Evolutionary conservation across 2,113 vertebrate genomes (phyloP).

Genomic region (Neotoma lepida): DNA sequence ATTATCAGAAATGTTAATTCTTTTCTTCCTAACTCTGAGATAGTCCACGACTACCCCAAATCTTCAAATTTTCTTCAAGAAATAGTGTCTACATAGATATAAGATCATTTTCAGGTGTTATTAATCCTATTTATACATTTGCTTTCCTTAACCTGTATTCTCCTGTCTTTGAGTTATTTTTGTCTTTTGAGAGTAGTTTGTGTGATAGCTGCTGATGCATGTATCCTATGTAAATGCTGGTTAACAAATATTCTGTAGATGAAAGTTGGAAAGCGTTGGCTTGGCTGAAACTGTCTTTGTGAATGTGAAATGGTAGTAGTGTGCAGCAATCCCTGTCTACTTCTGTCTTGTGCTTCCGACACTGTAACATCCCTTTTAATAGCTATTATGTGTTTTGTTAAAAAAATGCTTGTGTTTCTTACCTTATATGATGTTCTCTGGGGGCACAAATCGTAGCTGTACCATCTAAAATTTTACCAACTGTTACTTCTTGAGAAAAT

Average conservation of each 20-base stretch:
- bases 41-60: conserved; percentile 12
- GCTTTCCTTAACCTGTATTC: conserved; percentile 43
- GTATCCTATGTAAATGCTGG: background rate
- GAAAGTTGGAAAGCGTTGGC: conserved; percentile 6
- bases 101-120: background rate
- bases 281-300: background rate
- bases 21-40: conserved; percentile 32
- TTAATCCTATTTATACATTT: conserved; percentile 18
- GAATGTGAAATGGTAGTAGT: background rate
- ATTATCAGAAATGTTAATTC: conserved; percentile 28
- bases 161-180: conserved; percentile 15
- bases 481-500: background rate
- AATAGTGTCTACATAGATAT: background rate
- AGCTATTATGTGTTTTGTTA: conserved; percentile 17
- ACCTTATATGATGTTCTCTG: background rate
- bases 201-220: background rate
- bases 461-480: conserved; percentile 19
- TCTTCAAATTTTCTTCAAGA: conserved; percentile 16
- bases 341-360: background rate
- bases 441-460: background rate
- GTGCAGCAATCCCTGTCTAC: background rate
- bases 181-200: background rate
- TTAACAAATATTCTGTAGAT: conserved; percentile 1
- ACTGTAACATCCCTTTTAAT: background rate
- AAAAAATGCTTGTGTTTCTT: background rate